Evolutionary conservation across 2,888 invertebrate species (phyloP).

Genomic region (Conus canariensis): DNA sequence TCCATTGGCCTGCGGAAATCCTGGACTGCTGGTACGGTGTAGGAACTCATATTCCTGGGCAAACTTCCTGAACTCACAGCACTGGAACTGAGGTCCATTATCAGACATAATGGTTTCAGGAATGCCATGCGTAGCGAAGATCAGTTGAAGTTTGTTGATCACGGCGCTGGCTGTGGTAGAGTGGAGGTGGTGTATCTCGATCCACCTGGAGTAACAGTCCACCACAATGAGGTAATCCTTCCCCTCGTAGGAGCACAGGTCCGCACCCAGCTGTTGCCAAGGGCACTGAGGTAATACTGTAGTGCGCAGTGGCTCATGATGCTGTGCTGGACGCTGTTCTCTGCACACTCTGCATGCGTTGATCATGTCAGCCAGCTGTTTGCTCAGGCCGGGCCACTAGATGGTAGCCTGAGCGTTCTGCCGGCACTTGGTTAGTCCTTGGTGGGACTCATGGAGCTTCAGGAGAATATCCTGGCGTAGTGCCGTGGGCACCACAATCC

Average conservation of each 20-base stretch:
- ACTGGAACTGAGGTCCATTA: conserved; percentile 37
- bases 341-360: conserved; percentile 16
- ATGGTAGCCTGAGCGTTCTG: conserved; percentile 6
- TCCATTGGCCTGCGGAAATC: conserved; percentile 29
- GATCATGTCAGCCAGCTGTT: background rate
- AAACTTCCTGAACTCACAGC: conserved; percentile 16
- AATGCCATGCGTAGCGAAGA: conserved; percentile 28
- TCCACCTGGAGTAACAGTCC: conserved; percentile 37
- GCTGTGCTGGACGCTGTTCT: conserved; percentile 5
- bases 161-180: background rate
- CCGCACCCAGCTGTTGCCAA: conserved; percentile 30
- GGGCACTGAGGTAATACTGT: background rate
- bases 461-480: background rate
- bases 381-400: conserved; percentile 31
- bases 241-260: background rate
- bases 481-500: conserved; percentile 1
- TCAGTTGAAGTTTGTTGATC: background rate
- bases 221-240: conserved; percentile 30
- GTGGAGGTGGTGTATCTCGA: background rate
- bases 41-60: conserved; percentile 11
- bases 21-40: conserved; percentile 27
- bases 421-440: conserved; percentile 32
- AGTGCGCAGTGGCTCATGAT: background rate
- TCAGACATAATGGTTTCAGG: conserved; percentile 22
- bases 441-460: conserved; percentile 31